A percentile compares a stretch with the other conserved stretches of the same genome.
These are phyloP conservation scores for Lathronympha strigana DNA, from an alignment of 2,888 invertebrate species.

Conservation along the genomic window DNA sequence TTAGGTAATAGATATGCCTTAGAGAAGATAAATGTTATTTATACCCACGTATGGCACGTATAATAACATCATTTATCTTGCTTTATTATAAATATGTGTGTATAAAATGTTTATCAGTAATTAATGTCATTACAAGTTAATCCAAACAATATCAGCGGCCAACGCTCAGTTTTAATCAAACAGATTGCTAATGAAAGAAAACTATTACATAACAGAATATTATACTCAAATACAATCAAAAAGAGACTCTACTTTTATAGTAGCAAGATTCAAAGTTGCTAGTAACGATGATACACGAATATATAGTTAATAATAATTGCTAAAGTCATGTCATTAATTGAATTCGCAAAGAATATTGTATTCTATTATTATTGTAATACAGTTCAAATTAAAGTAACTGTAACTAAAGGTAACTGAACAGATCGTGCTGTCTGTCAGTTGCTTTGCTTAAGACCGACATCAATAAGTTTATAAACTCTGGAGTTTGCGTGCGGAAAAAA, in stretches of 20 bases:
- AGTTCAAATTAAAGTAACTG: background rate
- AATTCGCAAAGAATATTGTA: background rate
- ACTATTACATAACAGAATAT: conserved; percentile 15
- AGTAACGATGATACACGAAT: background rate
- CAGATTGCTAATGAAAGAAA: conserved; percentile 6
- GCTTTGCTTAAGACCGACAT: background rate
- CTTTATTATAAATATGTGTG: background rate
- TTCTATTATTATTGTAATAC: background rate
- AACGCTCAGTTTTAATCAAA: conserved; percentile 18
- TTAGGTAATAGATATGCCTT: too few species aligned
- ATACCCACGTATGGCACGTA: too few species aligned
- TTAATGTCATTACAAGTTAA: background rate
- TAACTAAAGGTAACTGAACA: too few species aligned
- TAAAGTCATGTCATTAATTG: background rate
- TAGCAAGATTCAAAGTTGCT: background rate
- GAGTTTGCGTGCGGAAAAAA: too few species aligned
- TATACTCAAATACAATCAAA: background rate
- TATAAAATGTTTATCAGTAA: background rate
- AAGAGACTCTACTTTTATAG: background rate
- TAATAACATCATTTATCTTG: background rate
- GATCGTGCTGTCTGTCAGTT: background rate
- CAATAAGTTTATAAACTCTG: too few species aligned
- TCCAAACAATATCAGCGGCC: conserved; percentile 8
- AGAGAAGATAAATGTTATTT: too few species aligned
- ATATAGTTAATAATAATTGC: background rate